Conservation (phyloP, 1,140 invertebrate genomes). For the Bombus fervidus region DNA sequence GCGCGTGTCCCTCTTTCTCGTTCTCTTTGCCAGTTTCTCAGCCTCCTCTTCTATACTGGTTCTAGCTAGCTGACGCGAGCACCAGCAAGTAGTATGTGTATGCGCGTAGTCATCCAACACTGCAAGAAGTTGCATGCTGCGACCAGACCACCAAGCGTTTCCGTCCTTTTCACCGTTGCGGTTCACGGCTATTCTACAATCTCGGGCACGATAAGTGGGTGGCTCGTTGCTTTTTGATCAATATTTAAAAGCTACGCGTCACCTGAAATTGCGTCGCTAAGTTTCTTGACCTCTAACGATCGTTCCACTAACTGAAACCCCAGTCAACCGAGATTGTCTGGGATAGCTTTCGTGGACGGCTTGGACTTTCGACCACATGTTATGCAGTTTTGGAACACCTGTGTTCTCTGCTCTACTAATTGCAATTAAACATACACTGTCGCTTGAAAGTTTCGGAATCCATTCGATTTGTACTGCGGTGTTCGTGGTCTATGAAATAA, state of each 20-base stretch:
- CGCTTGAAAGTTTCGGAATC: neutral
- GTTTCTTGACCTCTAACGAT: constrained; percentile 42
- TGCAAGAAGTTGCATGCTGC: constrained; percentile 23
- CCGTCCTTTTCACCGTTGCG: constrained; percentile 64
- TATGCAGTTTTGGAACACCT: neutral
- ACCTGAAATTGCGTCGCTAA: constrained; percentile 20
- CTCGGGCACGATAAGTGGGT: constrained; percentile 66
- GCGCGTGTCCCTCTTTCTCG: constrained; percentile 3
- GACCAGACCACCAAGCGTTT: constrained; percentile 42
- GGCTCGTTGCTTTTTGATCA: constrained; percentile 72
- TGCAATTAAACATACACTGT: neutral
- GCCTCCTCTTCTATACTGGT: neutral
- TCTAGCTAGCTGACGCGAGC: neutral
- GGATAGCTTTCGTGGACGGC: neutral
- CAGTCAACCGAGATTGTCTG: neutral
- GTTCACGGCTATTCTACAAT: constrained; percentile 38
- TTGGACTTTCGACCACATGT: neutral
- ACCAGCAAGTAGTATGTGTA: neutral
- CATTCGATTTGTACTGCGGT: neutral
- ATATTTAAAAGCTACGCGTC: constrained; percentile 67
- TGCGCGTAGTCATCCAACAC: neutral
- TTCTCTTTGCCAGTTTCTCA: constrained; percentile 9
- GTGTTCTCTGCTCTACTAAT: neutral
- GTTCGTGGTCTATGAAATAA: too few species aligned
- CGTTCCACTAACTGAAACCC: neutral